These are phyloP conservation scores for Cerceris ruficornis DNA, from an alignment of 2,888 invertebrate genomes.

Conservation along the genomic window DNA sequence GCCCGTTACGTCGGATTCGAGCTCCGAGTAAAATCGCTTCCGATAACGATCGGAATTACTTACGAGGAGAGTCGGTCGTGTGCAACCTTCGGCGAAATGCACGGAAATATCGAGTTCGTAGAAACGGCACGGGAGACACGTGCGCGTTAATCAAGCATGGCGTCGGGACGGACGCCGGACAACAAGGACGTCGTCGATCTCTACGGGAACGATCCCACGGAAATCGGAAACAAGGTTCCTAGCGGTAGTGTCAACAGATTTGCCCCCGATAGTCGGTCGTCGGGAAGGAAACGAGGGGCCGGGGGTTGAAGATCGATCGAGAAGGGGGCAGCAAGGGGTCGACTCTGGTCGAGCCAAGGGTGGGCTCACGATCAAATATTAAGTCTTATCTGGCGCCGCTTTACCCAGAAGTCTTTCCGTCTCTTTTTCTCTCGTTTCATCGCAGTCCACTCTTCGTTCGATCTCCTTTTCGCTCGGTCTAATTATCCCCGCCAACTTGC, in stretches of 20 bases:
- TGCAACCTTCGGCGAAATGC: conserved; percentile 16
- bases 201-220: conserved; percentile 56
- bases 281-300: conserved; percentile 41
- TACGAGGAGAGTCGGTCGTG: background rate
- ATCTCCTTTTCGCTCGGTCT: conserved; percentile 68
- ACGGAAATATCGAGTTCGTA: conserved; percentile 20
- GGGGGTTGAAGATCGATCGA: conserved; percentile 64
- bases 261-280: conserved; percentile 70
- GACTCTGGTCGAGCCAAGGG: conserved; percentile 74
- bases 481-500: conserved; percentile 72
- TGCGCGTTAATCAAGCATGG: conserved; percentile 47
- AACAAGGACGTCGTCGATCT: conserved; percentile 44
- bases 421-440: conserved; percentile 47
- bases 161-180: conserved; percentile 26
- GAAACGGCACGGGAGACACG: conserved; percentile 35
- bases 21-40: background rate
- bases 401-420: conserved; percentile 71
- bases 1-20: background rate
- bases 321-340: conserved; percentile 53
- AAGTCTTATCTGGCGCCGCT: conserved; percentile 80
- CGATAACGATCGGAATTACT: conserved; percentile 11
- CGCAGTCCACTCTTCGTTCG: conserved; percentile 41
- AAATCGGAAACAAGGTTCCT: conserved; percentile 70
- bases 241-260: conserved; percentile 76
- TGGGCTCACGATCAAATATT: conserved; percentile 79